These are phyloP conservation scores for Knipowitschia caucasica DNA, from an alignment of 2,797 vertebrate genomes.

Conservation along the genomic window DNA sequence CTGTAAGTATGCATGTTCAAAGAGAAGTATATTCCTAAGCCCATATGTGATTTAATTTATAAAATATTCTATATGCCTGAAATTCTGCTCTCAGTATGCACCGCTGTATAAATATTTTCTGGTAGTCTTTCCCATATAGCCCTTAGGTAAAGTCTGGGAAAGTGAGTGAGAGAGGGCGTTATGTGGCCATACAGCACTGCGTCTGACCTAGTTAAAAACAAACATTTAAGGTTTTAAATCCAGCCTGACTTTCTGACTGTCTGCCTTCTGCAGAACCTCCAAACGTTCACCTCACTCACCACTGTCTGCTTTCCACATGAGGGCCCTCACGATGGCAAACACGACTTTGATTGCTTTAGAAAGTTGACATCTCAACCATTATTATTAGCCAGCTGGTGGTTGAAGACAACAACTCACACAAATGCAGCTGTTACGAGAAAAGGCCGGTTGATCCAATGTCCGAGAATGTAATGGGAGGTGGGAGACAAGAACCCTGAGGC, in stretches of 20 bases:
- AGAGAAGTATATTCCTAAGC: no score
- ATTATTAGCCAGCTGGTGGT: neutral
- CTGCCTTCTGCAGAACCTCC: conserved; percentile 10
- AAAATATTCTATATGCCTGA: no score
- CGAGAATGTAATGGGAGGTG: no score
- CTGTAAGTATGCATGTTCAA: no score
- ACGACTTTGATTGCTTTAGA: no score
- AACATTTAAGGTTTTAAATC: conserved; percentile 42
- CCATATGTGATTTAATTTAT: no score
- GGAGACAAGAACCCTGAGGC: no score
- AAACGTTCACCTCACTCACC: conserved; percentile 3
- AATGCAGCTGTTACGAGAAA: no score
- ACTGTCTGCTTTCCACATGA: neutral
- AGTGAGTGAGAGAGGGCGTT: conserved; percentile 14
- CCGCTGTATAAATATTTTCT: neutral
- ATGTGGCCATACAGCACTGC: conserved; percentile 24
- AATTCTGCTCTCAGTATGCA: no score
- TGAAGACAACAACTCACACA: conserved; percentile 15
- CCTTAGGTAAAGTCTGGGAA: conserved; percentile 11
- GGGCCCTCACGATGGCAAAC: neutral
- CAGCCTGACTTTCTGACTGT: conserved; percentile 27
- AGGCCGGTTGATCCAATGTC: no score
- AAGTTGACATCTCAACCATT: neutral
- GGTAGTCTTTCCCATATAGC: conserved; percentile 12
- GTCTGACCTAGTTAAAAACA: conserved; percentile 58